phyloP scores from a whole-genome alignment of 2,888 invertebrate species.

The Folsomia manolachei region DNA sequence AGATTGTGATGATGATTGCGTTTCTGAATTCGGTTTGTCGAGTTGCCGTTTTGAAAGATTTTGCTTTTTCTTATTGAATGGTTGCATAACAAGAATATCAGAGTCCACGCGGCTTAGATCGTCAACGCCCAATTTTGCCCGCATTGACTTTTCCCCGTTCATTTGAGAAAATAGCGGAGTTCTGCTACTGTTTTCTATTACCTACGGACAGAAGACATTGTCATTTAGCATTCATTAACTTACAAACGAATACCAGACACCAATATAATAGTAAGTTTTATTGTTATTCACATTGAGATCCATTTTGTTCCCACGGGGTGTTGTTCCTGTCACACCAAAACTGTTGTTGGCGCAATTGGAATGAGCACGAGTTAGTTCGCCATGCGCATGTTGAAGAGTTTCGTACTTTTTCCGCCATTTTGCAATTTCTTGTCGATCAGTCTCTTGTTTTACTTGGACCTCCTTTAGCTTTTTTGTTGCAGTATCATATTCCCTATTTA shows the following conservation, averaged over 20 bases:
- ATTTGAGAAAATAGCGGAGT: background rate
- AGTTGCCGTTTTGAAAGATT: background rate
- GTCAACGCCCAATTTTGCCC: slow-evolving; percentile 12
- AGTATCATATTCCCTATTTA: slow-evolving; percentile 20
- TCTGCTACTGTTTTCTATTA: background rate
- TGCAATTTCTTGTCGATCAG: slow-evolving; percentile 5
- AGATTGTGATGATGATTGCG: background rate
- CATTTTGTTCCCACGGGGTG: background rate
- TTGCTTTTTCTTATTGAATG: background rate
- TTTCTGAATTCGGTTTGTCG: background rate
- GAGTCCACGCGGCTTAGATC: background rate
- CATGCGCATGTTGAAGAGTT: background rate
- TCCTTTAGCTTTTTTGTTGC: slow-evolving; percentile 19
- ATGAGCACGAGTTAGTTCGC: slow-evolving; percentile 19
- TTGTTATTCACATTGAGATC: background rate
- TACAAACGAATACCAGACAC: too few species aligned
- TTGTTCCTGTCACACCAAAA: background rate
- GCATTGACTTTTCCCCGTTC: background rate
- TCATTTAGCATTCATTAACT: too few species aligned
- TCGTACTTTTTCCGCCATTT: background rate
- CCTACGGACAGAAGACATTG: background rate
- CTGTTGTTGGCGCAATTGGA: background rate
- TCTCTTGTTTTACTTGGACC: slow-evolving; percentile 12
- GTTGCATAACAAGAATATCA: slow-evolving; percentile 7
- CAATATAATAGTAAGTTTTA: too few species aligned